Percentiles rank a stretch among this genome's conserved stretches.
Evolutionary conservation across 2,113 vertebrate genomes (phyloP).

Genomic region (Oncorhynchus gorbuscha): DNA sequence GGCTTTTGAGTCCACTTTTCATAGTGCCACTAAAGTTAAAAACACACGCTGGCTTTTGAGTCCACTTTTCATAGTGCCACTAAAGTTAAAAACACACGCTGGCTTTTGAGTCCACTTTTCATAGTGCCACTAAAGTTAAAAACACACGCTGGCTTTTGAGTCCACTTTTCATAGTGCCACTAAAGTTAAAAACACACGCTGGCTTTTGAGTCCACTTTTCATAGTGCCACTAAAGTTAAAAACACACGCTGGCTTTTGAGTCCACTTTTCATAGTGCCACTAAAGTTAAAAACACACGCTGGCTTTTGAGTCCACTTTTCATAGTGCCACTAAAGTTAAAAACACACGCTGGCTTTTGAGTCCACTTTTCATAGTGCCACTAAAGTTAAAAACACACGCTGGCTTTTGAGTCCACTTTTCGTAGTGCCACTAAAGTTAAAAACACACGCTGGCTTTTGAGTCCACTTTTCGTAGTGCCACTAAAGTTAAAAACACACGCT

Average conservation of each 20-base stretch:
- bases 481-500: constrained; percentile 16
- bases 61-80: constrained; percentile 1
- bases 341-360: constrained; percentile 16
- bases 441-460: constrained; percentile 16
- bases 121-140: constrained; percentile 4
- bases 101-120: constrained; percentile 16
- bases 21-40: constrained; percentile 4
- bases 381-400: constrained; percentile 16
- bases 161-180: constrained; percentile 1
- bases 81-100: constrained; percentile 16
- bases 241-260: constrained; percentile 16
- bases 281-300: constrained; percentile 16
- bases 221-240: constrained; percentile 4
- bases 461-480: neutral
- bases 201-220: constrained; percentile 16
- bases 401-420: constrained; percentile 16
- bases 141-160: constrained; percentile 16
- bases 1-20: constrained; percentile 16
- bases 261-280: constrained; percentile 1
- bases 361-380: constrained; percentile 1
- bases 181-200: constrained; percentile 16
- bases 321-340: constrained; percentile 4
- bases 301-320: constrained; percentile 16
- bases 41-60: constrained; percentile 16
- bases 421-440: constrained; percentile 4